phyloP scores from a whole-genome alignment of 1,140 invertebrate genomes.

The Heliconius hermathena region DNA sequence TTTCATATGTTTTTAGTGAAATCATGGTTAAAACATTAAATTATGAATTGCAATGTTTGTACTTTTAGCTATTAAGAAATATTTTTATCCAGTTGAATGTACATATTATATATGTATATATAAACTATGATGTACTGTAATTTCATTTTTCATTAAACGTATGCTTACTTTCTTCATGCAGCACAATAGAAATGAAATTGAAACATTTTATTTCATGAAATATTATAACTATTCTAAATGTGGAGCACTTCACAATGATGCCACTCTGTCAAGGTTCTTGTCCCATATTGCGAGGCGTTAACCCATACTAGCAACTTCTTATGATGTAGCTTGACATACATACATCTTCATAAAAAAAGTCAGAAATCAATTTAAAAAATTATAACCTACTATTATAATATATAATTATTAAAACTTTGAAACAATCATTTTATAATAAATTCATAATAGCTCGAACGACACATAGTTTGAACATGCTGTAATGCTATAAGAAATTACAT shows the following conservation, averaged over 20 bases:
- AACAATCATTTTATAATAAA: not conserved
- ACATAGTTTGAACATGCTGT: no score
- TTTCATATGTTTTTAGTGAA: no score
- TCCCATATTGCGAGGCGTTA: constrained; percentile 10
- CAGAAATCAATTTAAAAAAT: not conserved
- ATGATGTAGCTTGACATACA: constrained; percentile 7
- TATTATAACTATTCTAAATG: constrained; percentile 13
- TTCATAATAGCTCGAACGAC: no score
- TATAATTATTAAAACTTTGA: not conserved
- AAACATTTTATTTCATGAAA: constrained; percentile 5
- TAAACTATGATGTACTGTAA: not conserved
- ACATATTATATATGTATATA: no score
- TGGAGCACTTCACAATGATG: constrained; percentile 17
- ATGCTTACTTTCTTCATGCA: not conserved
- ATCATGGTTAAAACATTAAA: no score
- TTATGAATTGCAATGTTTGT: no score
- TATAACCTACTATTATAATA: not conserved
- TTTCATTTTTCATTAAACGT: not conserved
- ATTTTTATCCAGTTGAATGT: no score
- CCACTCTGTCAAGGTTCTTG: constrained; percentile 18
- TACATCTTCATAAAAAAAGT: not conserved
- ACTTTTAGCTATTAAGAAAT: no score
- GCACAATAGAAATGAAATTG: constrained; percentile 7
- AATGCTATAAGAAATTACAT: no score
- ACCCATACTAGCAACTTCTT: constrained; percentile 8